Base-by-base conservation (phyloP, 2,888 invertebrate species). In the Chaitophorus viminalis region DNA sequence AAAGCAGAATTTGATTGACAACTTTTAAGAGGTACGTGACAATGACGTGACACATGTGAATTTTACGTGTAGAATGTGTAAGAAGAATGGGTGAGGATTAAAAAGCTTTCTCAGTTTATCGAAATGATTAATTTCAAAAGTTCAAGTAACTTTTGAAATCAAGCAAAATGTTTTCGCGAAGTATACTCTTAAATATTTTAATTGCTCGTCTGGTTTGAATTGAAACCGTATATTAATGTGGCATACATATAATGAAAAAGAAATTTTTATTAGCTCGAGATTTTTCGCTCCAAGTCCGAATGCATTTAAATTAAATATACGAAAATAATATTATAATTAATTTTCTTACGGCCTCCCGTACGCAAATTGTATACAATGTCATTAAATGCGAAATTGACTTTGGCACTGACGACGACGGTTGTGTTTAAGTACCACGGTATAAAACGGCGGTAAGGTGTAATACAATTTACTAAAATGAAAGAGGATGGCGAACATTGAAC, bases 381-480 rank as follows among this genome's bases (percentile, higher is more conserved):
- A 68, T 68, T 60, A 60, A 60, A 60, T 25, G 60, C 25, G 68
- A 68, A 68, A 68, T 29, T n/a, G 68, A 29, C 68, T 68, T 29
- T 29, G 25, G 68, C 68, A 11, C 68, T 29, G 29, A 54, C 11
- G 39, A n/a, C n/a, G n/a, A n/a, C n/a, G 68, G 29, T 68, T 29
- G 68, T 29, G 9, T 68, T 68, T 68, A 68, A 68, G 68, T 68
- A 68, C 29, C 68, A 11, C 29, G 2, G 68, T 29, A 60, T 46
- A 68, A n/a, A n/a, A 8, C n/a, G 29, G 11, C n/a, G 29, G 29
- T 68, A 29, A 68, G 68, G 29, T 68, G 68, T 29, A 68, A 68
- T 68, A n/a, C 9, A 68, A 68, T 68, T 68, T 68, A 68, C 29
- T 68, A 68, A 68, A 68, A 68, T n/a, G 68, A n/a, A 68, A 68